These are phyloP conservation scores for Enhydra lutris DNA, from an alignment of 2,113 vertebrate genomes.

Conservation along the genomic window DNA sequence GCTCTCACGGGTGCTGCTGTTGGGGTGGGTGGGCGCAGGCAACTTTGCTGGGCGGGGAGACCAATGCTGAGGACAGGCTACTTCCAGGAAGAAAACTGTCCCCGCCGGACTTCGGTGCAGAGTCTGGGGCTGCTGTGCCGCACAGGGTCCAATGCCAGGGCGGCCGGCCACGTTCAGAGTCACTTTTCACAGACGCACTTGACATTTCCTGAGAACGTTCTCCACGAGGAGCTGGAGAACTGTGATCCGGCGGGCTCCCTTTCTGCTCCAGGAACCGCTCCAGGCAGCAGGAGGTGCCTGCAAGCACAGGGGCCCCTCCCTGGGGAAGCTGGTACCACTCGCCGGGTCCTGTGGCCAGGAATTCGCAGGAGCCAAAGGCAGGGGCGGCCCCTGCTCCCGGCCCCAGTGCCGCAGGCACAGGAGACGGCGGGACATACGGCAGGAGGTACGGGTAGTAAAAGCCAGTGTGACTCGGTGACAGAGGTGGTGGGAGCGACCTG, in stretches of 20 bases:
- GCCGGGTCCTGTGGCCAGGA: neutral
- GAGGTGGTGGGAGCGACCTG: neutral
- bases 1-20: neutral
- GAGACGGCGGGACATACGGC: neutral
- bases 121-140: neutral
- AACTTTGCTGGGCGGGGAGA: neutral
- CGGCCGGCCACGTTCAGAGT: neutral
- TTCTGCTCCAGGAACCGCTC: accelerated
- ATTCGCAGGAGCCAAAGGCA: accelerated
- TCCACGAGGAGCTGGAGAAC: neutral
- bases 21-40: neutral
- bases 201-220: neutral
- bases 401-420: neutral
- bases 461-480: neutral
- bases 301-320: neutral
- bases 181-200: accelerated
- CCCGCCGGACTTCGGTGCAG: neutral
- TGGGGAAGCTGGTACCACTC: neutral
- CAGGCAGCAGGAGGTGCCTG: accelerated
- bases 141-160: neutral
- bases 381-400: neutral
- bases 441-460: neutral
- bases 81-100: neutral
- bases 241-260: neutral
- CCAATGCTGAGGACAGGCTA: neutral